Base-by-base conservation (phyloP, 2,888 invertebrate species). In the Machimus rusticus region DNA sequence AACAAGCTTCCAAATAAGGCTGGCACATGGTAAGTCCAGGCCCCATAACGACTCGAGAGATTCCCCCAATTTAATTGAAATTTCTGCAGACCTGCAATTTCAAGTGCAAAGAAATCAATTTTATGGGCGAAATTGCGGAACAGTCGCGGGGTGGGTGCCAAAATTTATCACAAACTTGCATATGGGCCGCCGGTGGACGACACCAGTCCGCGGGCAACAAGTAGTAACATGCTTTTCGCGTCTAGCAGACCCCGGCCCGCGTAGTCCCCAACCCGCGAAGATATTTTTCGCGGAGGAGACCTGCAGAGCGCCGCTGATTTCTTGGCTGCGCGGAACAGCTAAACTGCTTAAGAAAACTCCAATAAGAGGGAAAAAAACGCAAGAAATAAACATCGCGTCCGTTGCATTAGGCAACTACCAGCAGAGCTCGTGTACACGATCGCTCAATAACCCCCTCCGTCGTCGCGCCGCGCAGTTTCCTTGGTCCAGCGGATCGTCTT, bases 1-100 rank as follows among this genome's bases (percentile, higher is more conserved):
- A 90, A 89, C 91, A 92, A 92, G 91, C 91, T 92, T 92, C 92
- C 92, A 92, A 92, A 92, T 92, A 92, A 92, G 92, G 92, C 91
- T 91, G 90, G 91, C 92, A 92, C 91, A 92, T 92, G 92, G 92
- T 92, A 92, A 91, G 90, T 91, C 90, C 91, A 91, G 91, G 91
- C 91, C 91, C 92, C 90, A 91, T 92, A 91, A 91, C 91, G 91
- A 90, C 90, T 90, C 90, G 90, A 91, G 89, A 89, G 90, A 90
- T 90, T 90, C 90, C 91, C 91, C 91, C 90, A 92, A 92, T 91
- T 91, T 90, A 89, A 89, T 91, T 90, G 90, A 90, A 91, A 90
- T 91, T 92, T 90, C 90, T 90, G 90, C 74, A 87, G 88, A 89
- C 87, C 88, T 88, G 84, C 87, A 87, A 89, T 90, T 90, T 90